Percentiles rank a stretch among this genome's conserved stretches.
phyloP scores from a whole-genome alignment of 2,797 vertebrate species.

The Scolopax rusticola region DNA sequence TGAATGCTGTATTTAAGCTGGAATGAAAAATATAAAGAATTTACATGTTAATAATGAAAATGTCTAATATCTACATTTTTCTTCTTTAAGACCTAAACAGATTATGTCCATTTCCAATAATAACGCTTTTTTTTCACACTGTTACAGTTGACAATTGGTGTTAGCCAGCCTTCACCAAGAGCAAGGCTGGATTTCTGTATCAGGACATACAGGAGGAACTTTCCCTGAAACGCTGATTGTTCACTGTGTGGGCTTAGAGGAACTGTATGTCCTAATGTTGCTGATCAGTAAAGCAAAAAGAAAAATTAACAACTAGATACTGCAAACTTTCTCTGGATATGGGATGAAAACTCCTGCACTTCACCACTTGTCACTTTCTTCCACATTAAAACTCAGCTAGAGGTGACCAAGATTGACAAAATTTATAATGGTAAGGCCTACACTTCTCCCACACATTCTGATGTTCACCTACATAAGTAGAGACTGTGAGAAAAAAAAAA shows the following conservation, averaged over 20 bases:
- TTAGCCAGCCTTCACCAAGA: neutral
- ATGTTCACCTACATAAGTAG: neutral
- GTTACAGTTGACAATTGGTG: neutral
- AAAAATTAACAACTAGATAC: neutral
- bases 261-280: neutral
- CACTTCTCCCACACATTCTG: neutral
- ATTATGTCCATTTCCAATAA: neutral
- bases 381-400: neutral
- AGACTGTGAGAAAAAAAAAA: neutral
- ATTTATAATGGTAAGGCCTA: neutral
- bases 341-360: neutral
- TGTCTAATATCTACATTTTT: neutral
- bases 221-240: neutral
- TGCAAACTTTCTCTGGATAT: neutral
- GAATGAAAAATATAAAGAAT: neutral
- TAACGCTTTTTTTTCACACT: neutral
- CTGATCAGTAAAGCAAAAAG: neutral
- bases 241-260: neutral
- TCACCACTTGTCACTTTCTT: neutral
- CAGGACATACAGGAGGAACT: neutral
- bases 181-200: neutral
- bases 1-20: neutral
- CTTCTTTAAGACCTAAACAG: neutral
- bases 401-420: neutral
- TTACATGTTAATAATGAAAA: neutral